Conservation (phyloP, 1,140 invertebrate genomes). For the Panagrolaimus sp. region DNA sequence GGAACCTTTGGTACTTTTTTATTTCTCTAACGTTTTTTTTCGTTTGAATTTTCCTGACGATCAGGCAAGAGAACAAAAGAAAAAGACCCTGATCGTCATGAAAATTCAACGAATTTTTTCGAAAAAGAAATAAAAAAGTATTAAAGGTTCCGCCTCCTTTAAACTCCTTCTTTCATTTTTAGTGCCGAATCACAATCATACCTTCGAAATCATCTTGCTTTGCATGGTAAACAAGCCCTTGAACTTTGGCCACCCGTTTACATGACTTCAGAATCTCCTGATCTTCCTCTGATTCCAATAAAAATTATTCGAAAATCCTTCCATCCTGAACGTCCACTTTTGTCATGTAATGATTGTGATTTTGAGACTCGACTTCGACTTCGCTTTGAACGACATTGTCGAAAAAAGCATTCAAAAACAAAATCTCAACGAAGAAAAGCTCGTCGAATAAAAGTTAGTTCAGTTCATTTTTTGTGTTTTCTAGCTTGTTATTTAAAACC, state of each 20-base stretch:
- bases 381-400: not conserved
- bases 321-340: not conserved
- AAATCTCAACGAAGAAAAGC: not conserved
- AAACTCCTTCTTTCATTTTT: constrained; percentile 2
- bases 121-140: too few relatives aligned
- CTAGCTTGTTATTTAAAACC: too few relatives aligned
- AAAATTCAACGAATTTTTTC: too few relatives aligned
- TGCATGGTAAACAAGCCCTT: not conserved
- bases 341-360: not conserved
- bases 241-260: not conserved
- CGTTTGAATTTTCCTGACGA: too few relatives aligned
- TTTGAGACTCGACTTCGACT: constrained; percentile 3
- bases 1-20: too few relatives aligned
- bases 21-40: too few relatives aligned
- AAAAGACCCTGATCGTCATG: too few relatives aligned
- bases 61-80: too few relatives aligned
- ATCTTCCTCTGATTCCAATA: not conserved
- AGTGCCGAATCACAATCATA: not conserved
- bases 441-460: not conserved
- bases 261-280: not conserved
- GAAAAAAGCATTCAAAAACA: constrained; percentile 10
- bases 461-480: not conserved
- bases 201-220: not conserved
- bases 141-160: too few relatives aligned
- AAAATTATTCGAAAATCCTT: not conserved